These are phyloP conservation scores for Venustoraphidia nigricollis DNA, from an alignment of 2,888 invertebrate species.

Conservation along the genomic window DNA sequence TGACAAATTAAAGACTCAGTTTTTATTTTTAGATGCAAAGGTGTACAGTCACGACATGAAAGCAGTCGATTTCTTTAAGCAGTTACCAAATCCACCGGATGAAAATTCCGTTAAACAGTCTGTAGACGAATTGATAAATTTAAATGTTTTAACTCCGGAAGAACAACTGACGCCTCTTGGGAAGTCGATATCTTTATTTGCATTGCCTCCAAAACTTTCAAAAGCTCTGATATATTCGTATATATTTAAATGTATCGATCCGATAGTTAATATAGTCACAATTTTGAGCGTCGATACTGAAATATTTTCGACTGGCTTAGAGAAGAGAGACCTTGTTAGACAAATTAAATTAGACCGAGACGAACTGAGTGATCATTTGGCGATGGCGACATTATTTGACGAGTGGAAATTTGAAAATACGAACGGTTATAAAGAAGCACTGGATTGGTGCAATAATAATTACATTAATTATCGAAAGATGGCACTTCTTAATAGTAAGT, in stretches of 20 bases:
- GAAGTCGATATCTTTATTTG: slow-evolving; percentile 31
- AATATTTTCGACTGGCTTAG: slow-evolving; percentile 33
- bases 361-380: slow-evolving; percentile 43
- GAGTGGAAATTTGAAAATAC: slow-evolving; percentile 30
- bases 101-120: slow-evolving; percentile 34
- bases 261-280: slow-evolving; percentile 32
- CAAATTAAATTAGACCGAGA: slow-evolving; percentile 34
- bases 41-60: slow-evolving; percentile 39
- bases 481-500: slow-evolving; percentile 33
- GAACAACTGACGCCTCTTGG: slow-evolving; percentile 52
- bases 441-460: slow-evolving; percentile 28
- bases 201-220: slow-evolving; percentile 43
- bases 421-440: slow-evolving; percentile 17
- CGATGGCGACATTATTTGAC: slow-evolving; percentile 37
- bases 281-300: slow-evolving; percentile 33
- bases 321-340: slow-evolving; percentile 33
- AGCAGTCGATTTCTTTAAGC: slow-evolving; percentile 38
- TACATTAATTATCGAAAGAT: slow-evolving; percentile 35
- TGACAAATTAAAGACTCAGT: not conserved
- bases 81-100: slow-evolving; percentile 46
- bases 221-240: slow-evolving; percentile 41
- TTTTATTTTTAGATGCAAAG: slow-evolving; percentile 36
- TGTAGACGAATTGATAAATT: slow-evolving; percentile 39
- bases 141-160: slow-evolving; percentile 35
- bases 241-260: slow-evolving; percentile 36